Evolutionary conservation across 2,113 vertebrate species (phyloP), one percentile per base, ranked within the genome.

Genomic region (Bagarius yarrelli): DNA sequence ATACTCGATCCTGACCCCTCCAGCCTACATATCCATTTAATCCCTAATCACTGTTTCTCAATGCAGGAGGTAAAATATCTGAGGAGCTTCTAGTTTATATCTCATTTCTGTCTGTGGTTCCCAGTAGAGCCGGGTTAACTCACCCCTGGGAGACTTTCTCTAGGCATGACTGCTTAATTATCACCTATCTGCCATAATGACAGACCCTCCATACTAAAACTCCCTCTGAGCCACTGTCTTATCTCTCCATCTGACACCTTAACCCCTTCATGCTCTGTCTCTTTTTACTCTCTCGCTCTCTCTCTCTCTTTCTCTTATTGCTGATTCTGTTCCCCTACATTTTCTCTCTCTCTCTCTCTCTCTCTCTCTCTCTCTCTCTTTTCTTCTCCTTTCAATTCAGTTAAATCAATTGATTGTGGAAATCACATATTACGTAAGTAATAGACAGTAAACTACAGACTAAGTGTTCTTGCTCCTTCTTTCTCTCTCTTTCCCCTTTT

Each of bases 161-260:
- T 80, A 40, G 47, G 12, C 1, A 21, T 87, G 88, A 90, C 85
- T 83, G 50, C 69, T 83, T 91, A 92, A 92, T 92, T 88, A 91
- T 88, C 87, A 88, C 89, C 82, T 86, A 60, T 89, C 90, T 84
- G 83, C 83, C 34, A 66, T 92, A 90, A 93, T 93, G 89, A 91
- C 78, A 80, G 79, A 81, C 83, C 79, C 85, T 79, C 80, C 83
- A 87, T 57, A 83, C 86, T 85, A 81, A 85, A 78, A 79, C 82
- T 71, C 81, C 85, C 85, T 55, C 67, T 71, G 55, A 64, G 77
- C 64, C 57, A 12, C 84, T 67, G 66, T 75, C 76, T 15, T 57
- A 72, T 72, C 80, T 83, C 69, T 73, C 47, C 23, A 18, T 69
- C n/a, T 59, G 44, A 67, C 53, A 63, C 59, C 64, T 47, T 53